Evolutionary conservation across 2,888 invertebrate genomes (phyloP).

Genomic region (Flexamia atlantica): DNA sequence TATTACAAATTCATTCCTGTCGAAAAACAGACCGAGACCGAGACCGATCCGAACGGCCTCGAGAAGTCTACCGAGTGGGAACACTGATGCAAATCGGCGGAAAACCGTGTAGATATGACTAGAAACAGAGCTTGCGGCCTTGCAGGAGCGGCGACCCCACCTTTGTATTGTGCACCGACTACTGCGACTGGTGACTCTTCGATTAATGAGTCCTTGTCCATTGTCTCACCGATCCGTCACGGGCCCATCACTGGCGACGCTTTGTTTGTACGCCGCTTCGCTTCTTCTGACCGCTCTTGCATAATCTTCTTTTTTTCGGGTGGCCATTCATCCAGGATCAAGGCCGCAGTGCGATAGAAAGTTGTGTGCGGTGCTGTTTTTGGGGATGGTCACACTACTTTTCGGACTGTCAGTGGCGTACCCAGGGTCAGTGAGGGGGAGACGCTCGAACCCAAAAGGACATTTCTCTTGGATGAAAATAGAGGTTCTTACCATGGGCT

Average conservation of each 20-base stretch:
- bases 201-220: constrained; percentile 33
- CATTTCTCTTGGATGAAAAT: too few species aligned
- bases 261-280: constrained; percentile 13
- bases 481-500: too few species aligned
- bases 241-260: constrained; percentile 1
- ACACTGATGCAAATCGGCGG: constrained; percentile 40
- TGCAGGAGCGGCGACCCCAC: constrained; percentile 14
- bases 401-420: too few species aligned
- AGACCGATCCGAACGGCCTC: not conserved
- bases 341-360: not conserved
- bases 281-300: constrained; percentile 32
- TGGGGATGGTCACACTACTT: too few species aligned
- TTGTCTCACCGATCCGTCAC: constrained; percentile 45
- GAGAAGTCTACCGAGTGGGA: not conserved
- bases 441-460: too few species aligned
- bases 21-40: not conserved
- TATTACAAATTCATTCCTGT: not conserved
- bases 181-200: constrained; percentile 11
- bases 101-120: constrained; percentile 16
- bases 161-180: constrained; percentile 9
- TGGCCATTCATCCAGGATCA: not conserved
- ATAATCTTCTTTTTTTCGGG: constrained; percentile 9
- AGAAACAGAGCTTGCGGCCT: constrained; percentile 44
- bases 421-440: too few species aligned
- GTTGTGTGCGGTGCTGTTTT: too few species aligned